phyloP scores from a whole-genome alignment of 1,140 invertebrate genomes.

The Ladona fulva region DNA sequence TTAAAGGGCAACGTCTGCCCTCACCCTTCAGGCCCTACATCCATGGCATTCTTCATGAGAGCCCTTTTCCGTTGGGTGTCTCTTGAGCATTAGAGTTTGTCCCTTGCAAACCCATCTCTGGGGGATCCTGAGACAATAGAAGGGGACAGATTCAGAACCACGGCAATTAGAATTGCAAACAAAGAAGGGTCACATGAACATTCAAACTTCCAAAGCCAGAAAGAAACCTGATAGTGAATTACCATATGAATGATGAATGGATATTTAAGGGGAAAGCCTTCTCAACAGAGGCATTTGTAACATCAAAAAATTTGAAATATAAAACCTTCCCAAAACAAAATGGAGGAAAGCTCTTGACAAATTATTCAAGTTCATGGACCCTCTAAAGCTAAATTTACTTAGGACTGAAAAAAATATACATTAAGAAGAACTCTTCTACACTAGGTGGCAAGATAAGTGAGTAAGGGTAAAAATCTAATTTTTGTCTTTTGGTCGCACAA shows the following conservation, averaged over 20 bases:
- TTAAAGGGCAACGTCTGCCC: conserved; percentile 13
- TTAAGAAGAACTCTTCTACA: neutral
- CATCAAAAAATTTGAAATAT: conserved; percentile 14
- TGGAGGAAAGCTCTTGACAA: neutral
- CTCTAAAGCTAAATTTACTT: neutral
- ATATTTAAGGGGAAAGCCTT: conserved; percentile 11
- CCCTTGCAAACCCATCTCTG: conserved; percentile 24
- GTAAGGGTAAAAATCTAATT: neutral
- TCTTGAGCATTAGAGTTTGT: conserved; percentile 23
- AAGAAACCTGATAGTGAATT: conserved; percentile 1
- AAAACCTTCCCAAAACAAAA: conserved; percentile 9
- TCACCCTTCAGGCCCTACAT: conserved; percentile 20
- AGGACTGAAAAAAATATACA: neutral
- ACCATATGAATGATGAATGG: too few relatives aligned
- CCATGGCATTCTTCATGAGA: conserved; percentile 18
- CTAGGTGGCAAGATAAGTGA: neutral
- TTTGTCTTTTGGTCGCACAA: conserved; percentile 4
- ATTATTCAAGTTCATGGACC: conserved; percentile 1
- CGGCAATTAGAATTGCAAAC: conserved; percentile 18
- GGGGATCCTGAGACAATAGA: conserved; percentile 25
- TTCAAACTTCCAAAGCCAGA: conserved; percentile 5
- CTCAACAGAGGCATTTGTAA: conserved; percentile 9
- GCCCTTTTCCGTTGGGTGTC: conserved; percentile 19
- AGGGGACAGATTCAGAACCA: conserved; percentile 25
- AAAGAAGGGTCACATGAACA: neutral